Percentiles rank a stretch among this genome's conserved stretches.
These are phyloP conservation scores for Heterotis niloticus DNA, from an alignment of 2,113 vertebrate species.

Conservation along the genomic window DNA sequence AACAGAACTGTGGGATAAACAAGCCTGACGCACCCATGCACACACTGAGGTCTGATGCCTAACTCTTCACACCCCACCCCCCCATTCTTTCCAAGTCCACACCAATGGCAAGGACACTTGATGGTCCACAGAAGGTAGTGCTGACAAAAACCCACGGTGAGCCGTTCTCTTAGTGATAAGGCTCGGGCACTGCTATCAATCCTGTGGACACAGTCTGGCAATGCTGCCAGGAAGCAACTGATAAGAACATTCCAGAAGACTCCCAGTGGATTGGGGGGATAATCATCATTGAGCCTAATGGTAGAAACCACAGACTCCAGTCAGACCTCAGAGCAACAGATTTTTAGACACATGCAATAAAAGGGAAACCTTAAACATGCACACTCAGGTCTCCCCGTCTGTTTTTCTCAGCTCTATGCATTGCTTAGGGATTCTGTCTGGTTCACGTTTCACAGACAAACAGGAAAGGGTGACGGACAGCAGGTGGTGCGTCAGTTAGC, in stretches of 20 bases:
- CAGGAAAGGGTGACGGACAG: not conserved
- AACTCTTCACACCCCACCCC: too few species aligned
- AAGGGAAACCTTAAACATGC: not conserved
- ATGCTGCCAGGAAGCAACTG: slow-evolving; percentile 23
- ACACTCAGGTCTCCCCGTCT: not conserved
- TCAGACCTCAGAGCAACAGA: not conserved
- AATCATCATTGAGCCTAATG: slow-evolving; percentile 1
- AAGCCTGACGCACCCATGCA: not conserved
- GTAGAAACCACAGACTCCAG: not conserved
- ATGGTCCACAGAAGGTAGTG: not conserved
- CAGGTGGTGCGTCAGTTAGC: not conserved
- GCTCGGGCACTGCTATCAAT: slow-evolving; percentile 24
- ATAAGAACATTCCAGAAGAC: slow-evolving; percentile 23
- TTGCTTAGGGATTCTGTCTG: too few species aligned
- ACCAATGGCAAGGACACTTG: not conserved
- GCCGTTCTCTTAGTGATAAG: slow-evolving; percentile 22
- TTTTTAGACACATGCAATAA: not conserved
- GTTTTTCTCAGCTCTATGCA: not conserved
- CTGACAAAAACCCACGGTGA: slow-evolving; percentile 4
- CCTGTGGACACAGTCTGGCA: slow-evolving; percentile 30
- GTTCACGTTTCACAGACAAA: not conserved
- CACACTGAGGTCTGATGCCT: not conserved
- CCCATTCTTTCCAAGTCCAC: not conserved
- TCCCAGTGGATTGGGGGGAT: slow-evolving; percentile 5
- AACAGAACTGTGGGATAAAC: too few species aligned